Conservation (phyloP, 2,797 vertebrate species). For the Sebastes baramenuke region DNA sequence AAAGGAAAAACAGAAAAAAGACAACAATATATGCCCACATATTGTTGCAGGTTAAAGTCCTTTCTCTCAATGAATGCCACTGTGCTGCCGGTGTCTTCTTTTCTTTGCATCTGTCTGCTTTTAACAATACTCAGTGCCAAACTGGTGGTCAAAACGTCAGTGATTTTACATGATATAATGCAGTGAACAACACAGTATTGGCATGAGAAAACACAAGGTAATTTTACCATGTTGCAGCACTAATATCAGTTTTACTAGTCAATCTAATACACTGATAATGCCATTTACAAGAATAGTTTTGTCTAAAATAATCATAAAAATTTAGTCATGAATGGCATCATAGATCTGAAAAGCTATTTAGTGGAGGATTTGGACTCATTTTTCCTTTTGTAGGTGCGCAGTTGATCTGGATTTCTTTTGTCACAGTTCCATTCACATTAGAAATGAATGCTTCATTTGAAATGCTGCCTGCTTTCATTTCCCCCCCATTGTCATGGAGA, state of each 20-base stretch:
- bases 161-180: neutral
- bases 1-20: neutral
- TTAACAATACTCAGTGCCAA: neutral
- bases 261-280: neutral
- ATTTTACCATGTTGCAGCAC: neutral
- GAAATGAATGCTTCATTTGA: slow-evolving; percentile 39
- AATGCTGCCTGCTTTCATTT: slow-evolving; percentile 39
- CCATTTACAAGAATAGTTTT: neutral
- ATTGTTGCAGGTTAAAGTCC: neutral
- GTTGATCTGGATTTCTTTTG: slow-evolving; percentile 26
- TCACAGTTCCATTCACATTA: slow-evolving; percentile 29
- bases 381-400: slow-evolving; percentile 19
- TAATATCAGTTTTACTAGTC: neutral
- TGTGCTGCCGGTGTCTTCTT: neutral
- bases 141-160: neutral
- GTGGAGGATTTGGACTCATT: neutral
- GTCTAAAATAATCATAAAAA: neutral
- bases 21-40: neutral
- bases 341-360: slow-evolving; percentile 13
- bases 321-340: neutral
- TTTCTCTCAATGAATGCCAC: neutral
- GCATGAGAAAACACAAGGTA: neutral
- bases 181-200: neutral
- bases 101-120: neutral
- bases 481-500: slow-evolving; percentile 62